Evolutionary conservation across 1,140 invertebrate genomes (phyloP).

Genomic region (Limonius californicus): DNA sequence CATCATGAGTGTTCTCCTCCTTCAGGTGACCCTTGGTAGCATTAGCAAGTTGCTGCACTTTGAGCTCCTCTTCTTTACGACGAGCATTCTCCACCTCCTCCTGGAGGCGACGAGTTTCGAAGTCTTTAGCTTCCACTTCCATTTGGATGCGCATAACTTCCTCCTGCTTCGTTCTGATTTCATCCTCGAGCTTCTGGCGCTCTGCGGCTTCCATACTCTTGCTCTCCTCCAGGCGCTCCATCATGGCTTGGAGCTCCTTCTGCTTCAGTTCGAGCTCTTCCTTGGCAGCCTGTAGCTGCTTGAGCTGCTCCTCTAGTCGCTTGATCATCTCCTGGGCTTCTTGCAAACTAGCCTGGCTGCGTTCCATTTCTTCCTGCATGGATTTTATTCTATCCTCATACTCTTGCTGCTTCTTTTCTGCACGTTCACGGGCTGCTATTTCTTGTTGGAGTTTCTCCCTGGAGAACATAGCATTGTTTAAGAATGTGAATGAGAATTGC

Average conservation of each 20-base stretch:
- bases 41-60: slow-evolving; percentile 70
- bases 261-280: slow-evolving; percentile 91
- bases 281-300: slow-evolving; percentile 88
- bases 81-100: slow-evolving; percentile 81
- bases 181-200: slow-evolving; percentile 83
- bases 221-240: slow-evolving; percentile 83
- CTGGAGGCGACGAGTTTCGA: slow-evolving; percentile 83
- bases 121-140: slow-evolving; percentile 82
- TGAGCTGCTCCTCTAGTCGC: slow-evolving; percentile 88
- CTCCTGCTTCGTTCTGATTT: slow-evolving; percentile 82
- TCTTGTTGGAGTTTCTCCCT: slow-evolving; percentile 87
- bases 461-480: too few relatives aligned
- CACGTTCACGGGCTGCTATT: slow-evolving; percentile 90
- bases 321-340: slow-evolving; percentile 95
- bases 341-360: slow-evolving; percentile 72
- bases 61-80: slow-evolving; percentile 73
- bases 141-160: slow-evolving; percentile 84
- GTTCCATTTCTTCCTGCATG: slow-evolving; percentile 89
- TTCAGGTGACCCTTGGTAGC: slow-evolving; percentile 74
- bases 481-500: neutral
- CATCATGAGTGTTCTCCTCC: slow-evolving; percentile 67
- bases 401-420: slow-evolving; percentile 93
- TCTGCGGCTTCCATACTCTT: slow-evolving; percentile 91
- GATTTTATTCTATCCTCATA: slow-evolving; percentile 84
- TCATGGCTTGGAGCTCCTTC: slow-evolving; percentile 83